A percentile compares a stretch with the other conserved stretches of the same genome.
Conservation (phyloP, 2,797 vertebrate genomes). For the Chanos chanos region DNA sequence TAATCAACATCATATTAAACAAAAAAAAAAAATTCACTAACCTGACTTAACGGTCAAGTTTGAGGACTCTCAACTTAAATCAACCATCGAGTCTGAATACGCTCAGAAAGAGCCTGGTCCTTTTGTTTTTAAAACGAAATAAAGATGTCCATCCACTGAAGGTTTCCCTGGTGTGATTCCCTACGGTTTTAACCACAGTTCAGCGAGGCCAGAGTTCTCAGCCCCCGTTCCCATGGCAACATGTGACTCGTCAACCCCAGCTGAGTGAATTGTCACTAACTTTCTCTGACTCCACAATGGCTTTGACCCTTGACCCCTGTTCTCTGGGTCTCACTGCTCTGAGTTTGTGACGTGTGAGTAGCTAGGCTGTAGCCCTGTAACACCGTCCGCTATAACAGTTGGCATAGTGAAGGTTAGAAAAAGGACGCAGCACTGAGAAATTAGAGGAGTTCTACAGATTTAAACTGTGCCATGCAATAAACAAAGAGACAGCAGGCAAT, state of each 20-base stretch:
- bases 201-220: constrained; percentile 66
- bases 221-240: constrained; percentile 70
- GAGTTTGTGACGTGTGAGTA: constrained; percentile 62
- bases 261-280: constrained; percentile 57
- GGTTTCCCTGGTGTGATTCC: constrained; percentile 51
- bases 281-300: constrained; percentile 66
- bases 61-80: too few species aligned
- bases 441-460: too few species aligned
- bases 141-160: constrained; percentile 13
- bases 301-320: constrained; percentile 68
- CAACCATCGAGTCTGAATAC: too few species aligned
- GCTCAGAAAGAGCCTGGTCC: too few species aligned
- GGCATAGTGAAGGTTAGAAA: too few species aligned
- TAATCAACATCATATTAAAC: too few species aligned
- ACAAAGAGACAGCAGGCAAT: too few species aligned
- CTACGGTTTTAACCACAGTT: constrained; percentile 59
- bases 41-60: too few species aligned
- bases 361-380: constrained; percentile 42
- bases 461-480: too few species aligned
- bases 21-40: too few species aligned
- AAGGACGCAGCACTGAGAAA: too few species aligned
- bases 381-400: constrained; percentile 33
- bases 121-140: constrained; percentile 25
- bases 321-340: constrained; percentile 51
- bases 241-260: constrained; percentile 59